phyloP scores from a whole-genome alignment of 92 coral and sea anemone genomes.

The Diadumene lineata region DNA sequence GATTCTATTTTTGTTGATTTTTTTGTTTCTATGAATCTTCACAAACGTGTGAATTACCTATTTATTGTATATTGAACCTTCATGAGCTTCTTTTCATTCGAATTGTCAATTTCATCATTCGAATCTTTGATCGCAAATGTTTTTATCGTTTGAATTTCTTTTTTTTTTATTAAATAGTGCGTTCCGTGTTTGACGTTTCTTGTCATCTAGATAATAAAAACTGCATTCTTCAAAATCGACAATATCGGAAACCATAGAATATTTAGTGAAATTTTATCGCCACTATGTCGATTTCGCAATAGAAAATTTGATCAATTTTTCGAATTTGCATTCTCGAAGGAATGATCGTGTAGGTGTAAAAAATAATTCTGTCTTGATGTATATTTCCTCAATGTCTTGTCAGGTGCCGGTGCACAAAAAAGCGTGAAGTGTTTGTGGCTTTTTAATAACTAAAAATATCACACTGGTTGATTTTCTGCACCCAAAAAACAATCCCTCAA shows the following conservation, averaged over 20 bases:
- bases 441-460: slow-evolving; percentile 8
- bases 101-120: neutral
- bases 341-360: neutral
- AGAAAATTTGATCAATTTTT: neutral
- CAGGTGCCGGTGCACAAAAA: slow-evolving; percentile 26
- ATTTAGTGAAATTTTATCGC: neutral
- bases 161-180: neutral
- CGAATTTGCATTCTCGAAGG: neutral
- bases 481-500: neutral
- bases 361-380: neutral
- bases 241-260: neutral
- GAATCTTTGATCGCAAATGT: neutral
- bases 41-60: neutral
- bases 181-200: neutral
- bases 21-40: neutral
- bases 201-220: slow-evolving; percentile 6
- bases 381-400: neutral
- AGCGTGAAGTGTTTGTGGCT: slow-evolving; percentile 23
- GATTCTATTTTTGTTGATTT: neutral
- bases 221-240: neutral
- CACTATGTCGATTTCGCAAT: neutral
- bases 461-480: neutral
- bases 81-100: neutral
- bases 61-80: neutral
- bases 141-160: neutral